These are phyloP conservation scores for Poecile atricapillus DNA, from an alignment of 2,113 vertebrate species.

Conservation along the genomic window DNA sequence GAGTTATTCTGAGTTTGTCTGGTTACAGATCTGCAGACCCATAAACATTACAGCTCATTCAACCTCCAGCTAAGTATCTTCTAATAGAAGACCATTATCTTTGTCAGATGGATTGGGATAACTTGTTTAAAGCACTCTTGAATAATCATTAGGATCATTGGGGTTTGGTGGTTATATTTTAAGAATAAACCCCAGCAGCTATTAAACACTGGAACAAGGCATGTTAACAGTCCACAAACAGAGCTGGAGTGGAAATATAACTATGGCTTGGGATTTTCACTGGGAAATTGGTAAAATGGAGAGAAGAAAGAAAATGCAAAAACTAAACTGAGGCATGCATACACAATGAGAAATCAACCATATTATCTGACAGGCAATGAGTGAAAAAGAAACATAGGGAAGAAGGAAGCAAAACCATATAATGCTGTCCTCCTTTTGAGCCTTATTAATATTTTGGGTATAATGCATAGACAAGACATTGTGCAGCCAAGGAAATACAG, in stretches of 20 bases:
- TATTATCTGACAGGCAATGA: not conserved
- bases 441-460: not conserved
- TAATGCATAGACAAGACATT: not conserved
- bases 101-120: constrained; percentile 15
- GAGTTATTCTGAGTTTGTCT: not conserved
- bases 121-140: constrained; percentile 22
- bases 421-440: not conserved
- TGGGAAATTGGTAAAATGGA: not conserved
- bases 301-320: not conserved
- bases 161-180: constrained; percentile 1
- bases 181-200: constrained; percentile 11
- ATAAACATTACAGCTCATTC: constrained; percentile 7
- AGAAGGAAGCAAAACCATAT: not conserved
- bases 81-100: constrained; percentile 12
- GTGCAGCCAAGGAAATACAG: not conserved
- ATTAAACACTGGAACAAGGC: not conserved
- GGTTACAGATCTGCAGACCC: not conserved
- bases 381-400: not conserved
- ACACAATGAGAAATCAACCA: not conserved
- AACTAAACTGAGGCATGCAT: not conserved
- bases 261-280: not conserved
- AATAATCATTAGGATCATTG: not conserved
- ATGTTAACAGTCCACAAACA: constrained; percentile 13
- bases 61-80: constrained; percentile 13
- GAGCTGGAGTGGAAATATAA: not conserved